Percentiles rank a stretch among this genome's conserved stretches.
Conservation (phyloP, 2,113 vertebrate genomes). For the Lonchura striata region DNA sequence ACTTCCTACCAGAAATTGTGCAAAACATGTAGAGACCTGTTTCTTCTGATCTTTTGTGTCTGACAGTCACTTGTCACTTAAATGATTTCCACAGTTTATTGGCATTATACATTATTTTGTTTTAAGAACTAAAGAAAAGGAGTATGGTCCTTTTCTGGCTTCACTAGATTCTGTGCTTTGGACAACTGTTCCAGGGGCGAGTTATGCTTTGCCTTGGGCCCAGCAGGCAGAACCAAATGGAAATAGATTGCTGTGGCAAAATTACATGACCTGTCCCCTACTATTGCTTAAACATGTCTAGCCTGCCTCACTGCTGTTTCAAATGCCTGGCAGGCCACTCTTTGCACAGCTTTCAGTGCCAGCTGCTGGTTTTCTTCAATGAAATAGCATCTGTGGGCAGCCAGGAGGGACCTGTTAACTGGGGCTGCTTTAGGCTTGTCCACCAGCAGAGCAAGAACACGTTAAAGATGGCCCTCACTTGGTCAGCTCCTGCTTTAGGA, state of each 20-base stretch:
- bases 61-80: neutral
- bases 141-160: neutral
- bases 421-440: neutral
- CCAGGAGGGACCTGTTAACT: neutral
- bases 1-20: neutral
- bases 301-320: neutral
- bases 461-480: neutral
- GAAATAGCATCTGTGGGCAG: neutral
- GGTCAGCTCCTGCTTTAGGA: neutral
- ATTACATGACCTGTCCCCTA: conserved; percentile 9
- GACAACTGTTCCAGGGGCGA: rapidly evolving
- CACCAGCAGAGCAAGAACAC: neutral
- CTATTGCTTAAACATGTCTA: conserved; percentile 44
- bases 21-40: neutral
- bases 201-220: neutral
- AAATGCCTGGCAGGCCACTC: neutral
- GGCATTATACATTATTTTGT: neutral
- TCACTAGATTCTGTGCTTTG: neutral
- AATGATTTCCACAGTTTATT: neutral
- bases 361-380: conserved; percentile 23
- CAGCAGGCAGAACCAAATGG: neutral
- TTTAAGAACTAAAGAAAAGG: neutral
- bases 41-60: neutral
- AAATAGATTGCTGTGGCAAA: neutral
- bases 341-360: neutral